phyloP scores from a whole-genome alignment of 1,140 invertebrate genomes.

The Calliopsis andreniformis region DNA sequence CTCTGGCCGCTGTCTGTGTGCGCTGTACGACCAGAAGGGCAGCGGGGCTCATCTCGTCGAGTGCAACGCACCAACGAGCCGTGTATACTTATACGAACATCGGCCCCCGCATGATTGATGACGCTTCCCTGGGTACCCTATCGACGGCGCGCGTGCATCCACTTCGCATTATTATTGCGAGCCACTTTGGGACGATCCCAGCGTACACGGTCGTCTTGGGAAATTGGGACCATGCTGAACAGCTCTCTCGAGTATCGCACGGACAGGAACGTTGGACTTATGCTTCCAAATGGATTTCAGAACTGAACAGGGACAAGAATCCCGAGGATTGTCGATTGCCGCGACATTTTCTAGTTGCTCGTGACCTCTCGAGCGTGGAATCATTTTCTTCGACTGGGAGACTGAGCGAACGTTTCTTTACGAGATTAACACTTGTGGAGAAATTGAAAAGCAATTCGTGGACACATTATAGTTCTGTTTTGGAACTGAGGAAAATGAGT shows the following conservation, averaged over 20 bases:
- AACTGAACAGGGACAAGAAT: neutral
- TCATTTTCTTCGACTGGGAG: too few species aligned
- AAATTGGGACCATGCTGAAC: slow-evolving; percentile 32
- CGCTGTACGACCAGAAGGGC: slow-evolving; percentile 22
- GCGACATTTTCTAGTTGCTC: too few species aligned
- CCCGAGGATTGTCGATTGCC: neutral
- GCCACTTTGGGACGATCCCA: slow-evolving; percentile 27
- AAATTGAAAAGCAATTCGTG: too few species aligned
- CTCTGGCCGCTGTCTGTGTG: slow-evolving; percentile 42
- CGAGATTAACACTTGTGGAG: too few species aligned
- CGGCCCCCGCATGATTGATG: slow-evolving; percentile 65
- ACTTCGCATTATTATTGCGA: slow-evolving; percentile 60
- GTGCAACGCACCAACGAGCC: slow-evolving; percentile 54
- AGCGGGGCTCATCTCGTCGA: slow-evolving; percentile 44
- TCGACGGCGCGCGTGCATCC: slow-evolving; percentile 52
- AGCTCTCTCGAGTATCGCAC: neutral
- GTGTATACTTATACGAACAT: slow-evolving; percentile 67
- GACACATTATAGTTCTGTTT: too few species aligned
- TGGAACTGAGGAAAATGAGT: too few species aligned
- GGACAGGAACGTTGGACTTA: neutral
- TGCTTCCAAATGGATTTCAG: slow-evolving; percentile 5
- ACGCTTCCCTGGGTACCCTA: slow-evolving; percentile 50
- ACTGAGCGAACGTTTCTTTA: too few species aligned
- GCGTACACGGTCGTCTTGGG: slow-evolving; percentile 31
- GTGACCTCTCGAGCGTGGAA: too few species aligned